Evolutionary conservation across 2,797 vertebrate species (phyloP).

Genomic region (Phataginus tricuspis): DNA sequence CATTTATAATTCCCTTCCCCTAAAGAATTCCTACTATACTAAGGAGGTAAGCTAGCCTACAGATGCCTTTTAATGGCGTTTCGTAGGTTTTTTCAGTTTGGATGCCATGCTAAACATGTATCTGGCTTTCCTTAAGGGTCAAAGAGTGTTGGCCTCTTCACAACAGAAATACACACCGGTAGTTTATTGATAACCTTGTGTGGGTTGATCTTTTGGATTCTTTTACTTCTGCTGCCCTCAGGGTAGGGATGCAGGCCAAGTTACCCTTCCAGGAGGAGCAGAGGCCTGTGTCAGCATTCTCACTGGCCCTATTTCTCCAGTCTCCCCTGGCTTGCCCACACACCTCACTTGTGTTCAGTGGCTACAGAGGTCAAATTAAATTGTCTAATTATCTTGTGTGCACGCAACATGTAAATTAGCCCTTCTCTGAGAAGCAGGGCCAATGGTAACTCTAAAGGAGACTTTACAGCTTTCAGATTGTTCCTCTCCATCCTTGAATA

Average conservation of each 20-base stretch:
- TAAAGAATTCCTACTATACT: not conserved
- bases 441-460: not conserved
- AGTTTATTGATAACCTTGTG: not conserved
- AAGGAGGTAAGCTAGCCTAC: not conserved
- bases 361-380: not conserved
- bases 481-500: not conserved
- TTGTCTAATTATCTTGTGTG: not conserved
- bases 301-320: not conserved
- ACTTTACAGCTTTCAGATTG: not conserved
- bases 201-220: not conserved
- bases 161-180: not conserved
- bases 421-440: not conserved
- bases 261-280: not conserved
- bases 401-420: not conserved
- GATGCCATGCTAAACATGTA: not conserved
- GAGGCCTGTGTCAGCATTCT: accelerated
- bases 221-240: not conserved
- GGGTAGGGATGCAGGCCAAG: not conserved
- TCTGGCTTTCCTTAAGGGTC: not conserved
- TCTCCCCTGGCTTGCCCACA: not conserved
- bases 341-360: not conserved
- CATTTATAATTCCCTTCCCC: not conserved
- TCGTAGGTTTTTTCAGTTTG: not conserved
- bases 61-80: not conserved
- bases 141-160: not conserved